phyloP scores from a whole-genome alignment of 2,113 vertebrate species.

The Salvelinus alpinus region DNA sequence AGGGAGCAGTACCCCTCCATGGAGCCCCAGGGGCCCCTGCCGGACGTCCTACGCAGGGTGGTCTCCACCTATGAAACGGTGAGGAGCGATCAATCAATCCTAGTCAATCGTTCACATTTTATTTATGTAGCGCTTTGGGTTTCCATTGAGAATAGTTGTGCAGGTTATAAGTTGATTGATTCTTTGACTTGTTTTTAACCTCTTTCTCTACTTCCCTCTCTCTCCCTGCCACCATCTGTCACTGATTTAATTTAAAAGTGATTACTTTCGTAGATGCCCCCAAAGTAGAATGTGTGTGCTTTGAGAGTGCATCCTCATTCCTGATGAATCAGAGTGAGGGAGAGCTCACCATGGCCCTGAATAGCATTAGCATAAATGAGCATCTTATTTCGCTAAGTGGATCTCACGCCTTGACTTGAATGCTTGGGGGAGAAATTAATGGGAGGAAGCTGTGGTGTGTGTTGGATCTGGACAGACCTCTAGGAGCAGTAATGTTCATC shows the following conservation, averaged over 20 bases:
- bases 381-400: conserved; percentile 46
- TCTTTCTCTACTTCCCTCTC: background rate
- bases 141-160: background rate
- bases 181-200: too few species aligned
- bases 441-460: conserved; percentile 3
- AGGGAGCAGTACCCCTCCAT: conserved; percentile 84
- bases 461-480: background rate
- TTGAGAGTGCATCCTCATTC: background rate
- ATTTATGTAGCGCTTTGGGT: too few species aligned
- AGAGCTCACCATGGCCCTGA: conserved; percentile 12
- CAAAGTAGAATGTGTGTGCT: background rate
- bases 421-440: background rate
- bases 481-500: conserved; percentile 37
- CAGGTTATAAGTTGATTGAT: background rate
- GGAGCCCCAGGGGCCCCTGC: conserved; percentile 89
- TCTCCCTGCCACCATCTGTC: too few species aligned
- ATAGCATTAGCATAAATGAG: conserved; percentile 58
- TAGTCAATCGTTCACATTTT: too few species aligned
- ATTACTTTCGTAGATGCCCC: too few species aligned
- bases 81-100: conserved; percentile 55
- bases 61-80: conserved; percentile 88
- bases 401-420: conserved; percentile 39
- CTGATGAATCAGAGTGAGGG: background rate
- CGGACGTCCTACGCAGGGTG: conserved; percentile 89
- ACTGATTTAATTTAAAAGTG: background rate